phyloP scores from a whole-genome alignment of 1,140 invertebrate genomes.

The Drosophila funebris region DNA sequence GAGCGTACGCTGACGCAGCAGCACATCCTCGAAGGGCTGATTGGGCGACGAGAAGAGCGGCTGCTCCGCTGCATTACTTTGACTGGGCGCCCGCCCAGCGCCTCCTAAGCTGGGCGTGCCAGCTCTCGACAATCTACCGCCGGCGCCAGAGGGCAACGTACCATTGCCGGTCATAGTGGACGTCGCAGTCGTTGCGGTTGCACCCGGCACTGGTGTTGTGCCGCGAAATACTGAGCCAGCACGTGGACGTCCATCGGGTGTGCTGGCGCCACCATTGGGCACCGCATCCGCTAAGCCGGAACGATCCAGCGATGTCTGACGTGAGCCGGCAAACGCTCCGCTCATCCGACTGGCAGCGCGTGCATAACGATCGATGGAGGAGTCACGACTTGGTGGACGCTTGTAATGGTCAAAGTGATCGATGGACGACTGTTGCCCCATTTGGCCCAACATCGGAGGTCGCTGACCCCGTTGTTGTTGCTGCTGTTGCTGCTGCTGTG shows the following conservation, averaged over 20 bases:
- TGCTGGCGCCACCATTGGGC: conserved; percentile 82
- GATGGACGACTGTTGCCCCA: conserved; percentile 86
- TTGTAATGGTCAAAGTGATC: conserved; percentile 96
- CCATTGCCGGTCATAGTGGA: conserved; percentile 84
- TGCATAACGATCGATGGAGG: conserved; percentile 92
- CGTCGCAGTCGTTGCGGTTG: conserved; percentile 34
- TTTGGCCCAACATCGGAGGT: conserved; percentile 85
- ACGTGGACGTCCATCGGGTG: conserved; percentile 85
- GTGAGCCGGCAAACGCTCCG: conserved; percentile 85
- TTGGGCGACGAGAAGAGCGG: conserved; percentile 66
- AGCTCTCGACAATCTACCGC: conserved; percentile 84
- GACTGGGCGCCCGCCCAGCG: conserved; percentile 56
- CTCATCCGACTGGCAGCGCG: conserved; percentile 86
- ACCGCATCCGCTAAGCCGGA: conserved; percentile 68
- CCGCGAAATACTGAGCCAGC: conserved; percentile 85
- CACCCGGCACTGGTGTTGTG: conserved; percentile 84
- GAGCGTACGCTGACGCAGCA: conserved; percentile 90
- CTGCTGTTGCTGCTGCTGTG: conserved; percentile 59
- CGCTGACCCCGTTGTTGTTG: conserved; percentile 84
- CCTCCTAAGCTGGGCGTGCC: conserved; percentile 81
- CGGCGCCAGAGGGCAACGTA: conserved; percentile 84
- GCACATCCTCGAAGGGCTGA: conserved; percentile 91
- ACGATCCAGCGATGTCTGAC: conserved; percentile 91
- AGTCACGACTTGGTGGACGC: conserved; percentile 93
- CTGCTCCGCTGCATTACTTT: conserved; percentile 60